These are phyloP conservation scores for Clarias laeviceps DNA, from an alignment of 2,797 vertebrate genomes.

Conservation along the genomic window DNA sequence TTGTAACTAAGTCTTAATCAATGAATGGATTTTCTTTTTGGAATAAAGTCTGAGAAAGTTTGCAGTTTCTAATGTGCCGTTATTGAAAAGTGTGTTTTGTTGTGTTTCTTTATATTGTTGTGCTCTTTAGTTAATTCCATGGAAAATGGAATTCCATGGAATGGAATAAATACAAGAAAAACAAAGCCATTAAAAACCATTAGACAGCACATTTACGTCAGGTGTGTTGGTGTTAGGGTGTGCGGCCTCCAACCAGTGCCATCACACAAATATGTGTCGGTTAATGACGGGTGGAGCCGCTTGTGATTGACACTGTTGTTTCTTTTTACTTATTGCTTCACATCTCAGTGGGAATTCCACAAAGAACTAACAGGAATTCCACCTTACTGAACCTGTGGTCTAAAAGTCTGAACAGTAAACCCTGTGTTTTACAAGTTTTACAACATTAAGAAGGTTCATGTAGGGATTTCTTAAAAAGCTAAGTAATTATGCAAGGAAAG, in stretches of 20 bases:
- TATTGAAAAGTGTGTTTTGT: not conserved
- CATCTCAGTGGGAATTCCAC: not conserved
- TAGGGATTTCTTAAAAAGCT: not conserved
- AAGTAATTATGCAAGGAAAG: not conserved
- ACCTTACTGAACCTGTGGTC: not conserved
- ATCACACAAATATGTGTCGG: slow-evolving; percentile 7
- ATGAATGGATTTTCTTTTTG: not conserved
- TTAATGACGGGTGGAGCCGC: slow-evolving; percentile 18
- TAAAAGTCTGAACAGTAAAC: not conserved
- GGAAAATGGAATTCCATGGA: not conserved
- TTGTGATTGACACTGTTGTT: slow-evolving; percentile 7
- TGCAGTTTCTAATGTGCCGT: not conserved
- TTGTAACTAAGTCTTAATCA: not conserved
- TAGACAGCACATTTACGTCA: not conserved
- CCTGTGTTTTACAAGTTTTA: not conserved
- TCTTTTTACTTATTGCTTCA: not conserved
- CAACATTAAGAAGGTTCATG: too few species aligned
- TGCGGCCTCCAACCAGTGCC: not conserved
- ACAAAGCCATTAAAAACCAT: slow-evolving; percentile 37
- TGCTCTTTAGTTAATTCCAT: too few species aligned
- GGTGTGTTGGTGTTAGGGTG: not conserved
- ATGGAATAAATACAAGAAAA: not conserved
- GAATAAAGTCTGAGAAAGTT: not conserved
- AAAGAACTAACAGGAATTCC: not conserved
- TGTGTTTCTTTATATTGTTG: not conserved